Evolutionary conservation across 2,797 vertebrate genomes (phyloP).

Genomic region (Phataginus tricuspis): DNA sequence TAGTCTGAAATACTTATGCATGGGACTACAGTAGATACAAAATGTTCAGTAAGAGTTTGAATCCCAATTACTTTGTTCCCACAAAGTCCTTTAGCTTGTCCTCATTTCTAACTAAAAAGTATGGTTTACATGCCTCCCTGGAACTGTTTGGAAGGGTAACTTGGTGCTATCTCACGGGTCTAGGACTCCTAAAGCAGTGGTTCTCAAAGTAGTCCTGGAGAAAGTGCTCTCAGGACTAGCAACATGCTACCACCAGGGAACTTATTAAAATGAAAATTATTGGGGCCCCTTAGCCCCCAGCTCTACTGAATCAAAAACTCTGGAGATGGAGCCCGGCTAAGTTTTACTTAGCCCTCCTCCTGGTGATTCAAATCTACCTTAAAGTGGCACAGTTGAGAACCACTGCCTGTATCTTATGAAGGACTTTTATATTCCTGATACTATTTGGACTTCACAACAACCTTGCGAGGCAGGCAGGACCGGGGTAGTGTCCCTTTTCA

Average conservation of each 20-base stretch:
- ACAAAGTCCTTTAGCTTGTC: not conserved
- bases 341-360: not conserved
- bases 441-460: not conserved
- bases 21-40: not conserved
- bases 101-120: conserved; percentile 3
- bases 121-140: not conserved
- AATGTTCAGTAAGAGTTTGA: not conserved
- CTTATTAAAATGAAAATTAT: not conserved
- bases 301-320: not conserved
- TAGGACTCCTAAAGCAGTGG: not conserved
- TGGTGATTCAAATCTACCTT: not conserved
- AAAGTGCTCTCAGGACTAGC: not conserved
- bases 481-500: not conserved
- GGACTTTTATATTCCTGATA: not conserved
- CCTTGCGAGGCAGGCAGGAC: not conserved
- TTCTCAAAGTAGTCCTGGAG: not conserved
- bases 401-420: not conserved
- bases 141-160: not conserved
- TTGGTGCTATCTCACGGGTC: not conserved
- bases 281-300: not conserved
- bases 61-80: not conserved
- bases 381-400: not conserved
- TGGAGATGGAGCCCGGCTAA: not conserved
- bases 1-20: not conserved
- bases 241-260: not conserved